Evolutionary conservation across 1,140 invertebrate species (phyloP), one percentile per base, ranked within the genome.

Genomic region (Colletes gigas): DNA sequence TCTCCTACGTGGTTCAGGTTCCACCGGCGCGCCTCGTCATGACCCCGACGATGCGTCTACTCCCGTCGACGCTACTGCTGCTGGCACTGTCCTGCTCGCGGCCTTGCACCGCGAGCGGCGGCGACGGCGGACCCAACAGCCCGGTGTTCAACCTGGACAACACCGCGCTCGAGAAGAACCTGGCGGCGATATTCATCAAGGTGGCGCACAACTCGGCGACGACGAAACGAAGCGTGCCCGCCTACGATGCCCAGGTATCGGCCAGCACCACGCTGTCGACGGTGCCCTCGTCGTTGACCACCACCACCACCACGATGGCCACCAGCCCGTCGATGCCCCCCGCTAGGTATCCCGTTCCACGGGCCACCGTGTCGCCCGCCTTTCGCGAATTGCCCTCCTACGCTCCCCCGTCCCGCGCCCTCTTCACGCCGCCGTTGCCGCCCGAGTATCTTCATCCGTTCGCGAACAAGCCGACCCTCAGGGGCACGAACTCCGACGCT

Each of bases 381-480:
- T 91, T 91, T 41, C 88, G 90, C 66, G 96, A 97, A 80, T 94
- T 96, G 76, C 96, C 96, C 17, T 97, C 96, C n/a, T 97, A 97
- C 92, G 96, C 96, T 14, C 97, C 97, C 14, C 96, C 97, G 4
- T 96, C 95, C 21, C 92, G 97, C 77, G 94, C 96, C 3, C 95
- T 97, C 81, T 96, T 97, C 90, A 97, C 96, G 0, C 97, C 97
- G 0, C 96, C 96, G 0, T 87, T 97, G 70, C 96, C 96, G 8
- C 96, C 96, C 3, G 96, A 96, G 89, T 97, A 96, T 88, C 94
- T 95, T 19, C 96, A 97, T 92, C 97, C 97, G 0, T 97, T 97
- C 89, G 96, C 96, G 4, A 96, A 97, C 88, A 97, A 97, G 90
- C 97, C 97, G 50, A 97, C 97, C 8, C 91, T 97, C 57, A 94